Percentiles rank a stretch among this genome's conserved stretches.
Evolutionary conservation across 1,140 invertebrate genomes (phyloP).

Genomic region (Pristionchus pacificus): DNA sequence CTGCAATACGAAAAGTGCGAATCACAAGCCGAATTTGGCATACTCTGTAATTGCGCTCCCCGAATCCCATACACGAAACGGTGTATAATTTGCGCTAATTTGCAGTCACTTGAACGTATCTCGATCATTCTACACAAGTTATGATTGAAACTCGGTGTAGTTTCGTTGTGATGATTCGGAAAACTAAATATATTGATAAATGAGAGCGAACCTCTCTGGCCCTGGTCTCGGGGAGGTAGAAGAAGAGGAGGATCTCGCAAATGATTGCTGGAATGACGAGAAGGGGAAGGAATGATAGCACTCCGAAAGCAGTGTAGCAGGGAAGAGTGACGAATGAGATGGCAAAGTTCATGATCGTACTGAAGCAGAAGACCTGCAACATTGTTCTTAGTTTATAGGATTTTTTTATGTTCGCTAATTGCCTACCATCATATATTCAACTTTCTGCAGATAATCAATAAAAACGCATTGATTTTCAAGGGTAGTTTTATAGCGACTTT

Average conservation of each 20-base stretch:
- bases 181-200: background rate
- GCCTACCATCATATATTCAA: too few species aligned
- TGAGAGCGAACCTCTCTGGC: constrained; percentile 36
- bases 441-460: too few species aligned
- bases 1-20: too few species aligned
- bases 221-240: constrained; percentile 42
- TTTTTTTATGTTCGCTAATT: too few species aligned
- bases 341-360: constrained; percentile 46
- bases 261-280: constrained; percentile 47
- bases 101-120: background rate
- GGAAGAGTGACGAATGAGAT: constrained; percentile 47
- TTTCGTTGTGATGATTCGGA: too few species aligned
- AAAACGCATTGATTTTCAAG: background rate
- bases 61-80: background rate
- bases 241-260: constrained; percentile 38
- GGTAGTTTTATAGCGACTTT: too few species aligned
- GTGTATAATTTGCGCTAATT: background rate
- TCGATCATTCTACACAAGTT: background rate
- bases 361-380: constrained; percentile 32
- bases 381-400: background rate
- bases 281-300: constrained; percentile 47
- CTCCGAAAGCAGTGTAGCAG: constrained; percentile 37
- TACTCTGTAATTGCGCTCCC: background rate
- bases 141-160: background rate
- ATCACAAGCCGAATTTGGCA: background rate